phyloP scores from a whole-genome alignment of 2,797 vertebrate genomes.

The Cyprinodon diabolis region DNA sequence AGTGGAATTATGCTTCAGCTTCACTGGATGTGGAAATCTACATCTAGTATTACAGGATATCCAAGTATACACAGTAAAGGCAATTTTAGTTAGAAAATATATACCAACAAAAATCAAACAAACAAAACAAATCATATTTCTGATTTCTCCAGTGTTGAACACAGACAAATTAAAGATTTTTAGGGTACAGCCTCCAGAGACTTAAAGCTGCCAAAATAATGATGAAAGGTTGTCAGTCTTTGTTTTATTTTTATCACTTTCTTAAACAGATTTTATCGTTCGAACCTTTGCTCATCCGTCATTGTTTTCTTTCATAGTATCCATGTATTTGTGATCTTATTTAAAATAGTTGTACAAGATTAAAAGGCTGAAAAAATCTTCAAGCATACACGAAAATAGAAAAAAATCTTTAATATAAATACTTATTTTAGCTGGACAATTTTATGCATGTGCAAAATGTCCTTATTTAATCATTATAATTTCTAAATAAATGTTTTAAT shows the following conservation, averaged over 20 bases:
- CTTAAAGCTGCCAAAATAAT: background rate
- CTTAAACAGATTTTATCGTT: background rate
- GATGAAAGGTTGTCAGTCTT: background rate
- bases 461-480: background rate
- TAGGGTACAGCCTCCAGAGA: background rate
- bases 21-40: background rate
- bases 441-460: background rate
- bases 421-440: background rate
- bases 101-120: no score
- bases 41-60: background rate
- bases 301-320: background rate
- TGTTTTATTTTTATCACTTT: background rate
- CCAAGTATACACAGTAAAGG: background rate
- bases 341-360: background rate
- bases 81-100: no score
- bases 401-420: background rate
- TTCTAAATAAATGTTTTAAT: slow-evolving; percentile 3
- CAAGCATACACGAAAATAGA: background rate
- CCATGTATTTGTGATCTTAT: background rate
- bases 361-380: no score
- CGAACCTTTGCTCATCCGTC: background rate
- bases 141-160: no score
- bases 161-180: background rate
- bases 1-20: background rate
- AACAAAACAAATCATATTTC: no score